A percentile compares a stretch with the other conserved stretches of the same genome.
phyloP scores from a whole-genome alignment of 2,888 invertebrate genomes.

The Sminthurides aquaticus region DNA sequence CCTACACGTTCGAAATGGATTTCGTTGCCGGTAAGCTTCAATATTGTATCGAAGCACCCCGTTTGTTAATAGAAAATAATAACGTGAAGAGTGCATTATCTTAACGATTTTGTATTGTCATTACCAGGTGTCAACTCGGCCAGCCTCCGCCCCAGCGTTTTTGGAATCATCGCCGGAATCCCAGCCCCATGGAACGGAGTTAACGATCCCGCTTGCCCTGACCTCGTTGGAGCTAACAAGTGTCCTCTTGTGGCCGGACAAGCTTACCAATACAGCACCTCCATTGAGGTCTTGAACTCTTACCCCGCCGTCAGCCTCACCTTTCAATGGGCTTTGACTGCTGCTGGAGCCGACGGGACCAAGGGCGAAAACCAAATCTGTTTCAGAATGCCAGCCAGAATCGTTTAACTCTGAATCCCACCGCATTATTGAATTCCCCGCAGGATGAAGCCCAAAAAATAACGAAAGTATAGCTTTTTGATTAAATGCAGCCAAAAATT shows the following conservation, averaged over 20 bases:
- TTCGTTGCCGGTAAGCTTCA: constrained; percentile 28
- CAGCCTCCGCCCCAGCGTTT: not conserved
- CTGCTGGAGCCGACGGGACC: not conserved
- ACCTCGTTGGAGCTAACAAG: constrained; percentile 12
- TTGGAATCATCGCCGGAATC: constrained; percentile 25
- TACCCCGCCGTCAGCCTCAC: constrained; percentile 21
- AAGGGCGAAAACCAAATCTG: not conserved
- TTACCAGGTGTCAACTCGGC: not conserved
- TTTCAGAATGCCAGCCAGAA: constrained; percentile 3
- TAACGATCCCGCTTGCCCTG: constrained; percentile 12
- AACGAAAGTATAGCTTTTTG: too few relatives aligned
- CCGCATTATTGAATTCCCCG: too few relatives aligned
- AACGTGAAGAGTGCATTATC: too few relatives aligned
- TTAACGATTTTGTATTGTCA: not conserved
- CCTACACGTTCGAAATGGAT: constrained; percentile 24
- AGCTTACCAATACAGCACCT: constrained; percentile 16
- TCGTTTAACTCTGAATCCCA: too few relatives aligned
- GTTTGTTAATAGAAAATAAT: too few relatives aligned
- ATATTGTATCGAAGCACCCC: too few relatives aligned
- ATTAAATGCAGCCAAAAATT: too few relatives aligned
- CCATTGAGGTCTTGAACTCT: constrained; percentile 8
- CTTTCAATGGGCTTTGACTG: constrained; percentile 1
- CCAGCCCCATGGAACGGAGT: constrained; percentile 29
- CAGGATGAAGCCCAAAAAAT: too few relatives aligned
- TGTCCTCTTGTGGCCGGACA: constrained; percentile 17